A percentile compares a stretch with the other conserved stretches of the same genome.
phyloP scores from a whole-genome alignment of 2,888 invertebrate genomes.

The Andrena marginata region DNA sequence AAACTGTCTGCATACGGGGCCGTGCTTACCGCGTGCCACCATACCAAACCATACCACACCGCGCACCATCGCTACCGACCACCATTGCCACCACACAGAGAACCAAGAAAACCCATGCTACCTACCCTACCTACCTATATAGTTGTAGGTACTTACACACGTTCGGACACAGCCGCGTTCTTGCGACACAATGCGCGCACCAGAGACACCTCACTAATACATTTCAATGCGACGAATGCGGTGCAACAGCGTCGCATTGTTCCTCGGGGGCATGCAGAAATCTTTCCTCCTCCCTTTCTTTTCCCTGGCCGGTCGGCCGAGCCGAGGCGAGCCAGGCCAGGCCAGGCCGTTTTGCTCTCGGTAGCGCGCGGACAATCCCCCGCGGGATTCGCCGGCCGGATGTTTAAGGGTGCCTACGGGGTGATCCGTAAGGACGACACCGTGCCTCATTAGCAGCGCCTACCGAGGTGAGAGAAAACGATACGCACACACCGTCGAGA shows the following conservation, averaged over 20 bases:
- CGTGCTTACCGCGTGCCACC: constrained; percentile 81
- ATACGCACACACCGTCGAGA: constrained; percentile 44
- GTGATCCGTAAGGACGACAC: constrained; percentile 71
- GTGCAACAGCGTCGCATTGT: constrained; percentile 74
- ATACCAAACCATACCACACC: constrained; percentile 75
- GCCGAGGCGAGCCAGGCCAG: background rate
- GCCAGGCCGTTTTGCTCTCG: constrained; percentile 44
- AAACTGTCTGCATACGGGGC: constrained; percentile 83
- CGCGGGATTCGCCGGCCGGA: constrained; percentile 55
- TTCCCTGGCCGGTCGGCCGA: constrained; percentile 18
- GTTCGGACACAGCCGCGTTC: constrained; percentile 39
- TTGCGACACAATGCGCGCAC: constrained; percentile 54
- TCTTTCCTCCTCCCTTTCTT: constrained; percentile 52
- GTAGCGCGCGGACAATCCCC: constrained; percentile 52
- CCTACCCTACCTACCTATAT: constrained; percentile 3
- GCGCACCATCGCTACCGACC: constrained; percentile 67
- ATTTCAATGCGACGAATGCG: constrained; percentile 69
- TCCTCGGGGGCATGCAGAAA: constrained; percentile 65
- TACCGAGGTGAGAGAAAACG: constrained; percentile 53
- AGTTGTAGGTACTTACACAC: constrained; percentile 4
- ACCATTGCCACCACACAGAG: constrained; percentile 46
- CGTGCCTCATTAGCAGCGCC: constrained; percentile 63
- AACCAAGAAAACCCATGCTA: constrained; percentile 43
- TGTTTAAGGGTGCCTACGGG: constrained; percentile 62
- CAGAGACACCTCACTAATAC: constrained; percentile 62